Percentiles rank a stretch among this genome's conserved stretches.
Conservation (phyloP, 2,888 invertebrate genomes). For the Melanchra persicariae region DNA sequence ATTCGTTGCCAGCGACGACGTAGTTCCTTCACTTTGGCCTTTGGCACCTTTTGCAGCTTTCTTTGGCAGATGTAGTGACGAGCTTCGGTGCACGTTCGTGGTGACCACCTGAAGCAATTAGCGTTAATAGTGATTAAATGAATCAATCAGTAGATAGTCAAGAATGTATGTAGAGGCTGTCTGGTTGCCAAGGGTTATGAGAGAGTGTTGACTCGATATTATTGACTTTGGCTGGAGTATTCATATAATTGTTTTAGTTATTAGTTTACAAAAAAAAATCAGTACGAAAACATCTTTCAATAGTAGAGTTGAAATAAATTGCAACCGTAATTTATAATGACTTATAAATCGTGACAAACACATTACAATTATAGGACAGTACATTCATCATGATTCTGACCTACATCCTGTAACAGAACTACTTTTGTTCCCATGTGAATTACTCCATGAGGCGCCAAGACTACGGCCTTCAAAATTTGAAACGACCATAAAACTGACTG, state of each 20-base stretch:
- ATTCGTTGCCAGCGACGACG: slow-evolving; percentile 87
- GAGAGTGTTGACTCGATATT: not conserved
- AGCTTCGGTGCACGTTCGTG: slow-evolving; percentile 91
- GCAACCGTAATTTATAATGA: not conserved
- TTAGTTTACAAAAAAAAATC: not conserved
- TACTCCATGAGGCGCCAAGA: slow-evolving; percentile 38
- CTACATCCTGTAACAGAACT: slow-evolving; percentile 39
- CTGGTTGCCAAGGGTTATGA: not conserved
- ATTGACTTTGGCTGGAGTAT: not conserved
- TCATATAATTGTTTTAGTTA: not conserved
- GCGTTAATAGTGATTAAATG: slow-evolving; percentile 35
- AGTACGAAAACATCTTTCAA: not conserved
- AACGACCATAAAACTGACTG: slow-evolving; percentile 39
- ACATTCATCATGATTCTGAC: slow-evolving; percentile 40
- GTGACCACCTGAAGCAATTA: slow-evolving; percentile 91
- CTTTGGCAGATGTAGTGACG: slow-evolving; percentile 94
- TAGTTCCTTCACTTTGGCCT: slow-evolving; percentile 86
- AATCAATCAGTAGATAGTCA: not conserved
- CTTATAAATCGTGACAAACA: slow-evolving; percentile 1
- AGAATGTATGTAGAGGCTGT: not conserved
- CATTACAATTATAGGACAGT: slow-evolving; percentile 14
- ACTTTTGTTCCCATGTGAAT: slow-evolving; percentile 51
- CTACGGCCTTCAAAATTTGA: slow-evolving; percentile 45
- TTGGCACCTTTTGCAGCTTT: slow-evolving; percentile 88
- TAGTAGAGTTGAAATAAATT: not conserved